Conservation (phyloP, 2,797 vertebrate genomes). For the Sebastes matsubarae region DNA sequence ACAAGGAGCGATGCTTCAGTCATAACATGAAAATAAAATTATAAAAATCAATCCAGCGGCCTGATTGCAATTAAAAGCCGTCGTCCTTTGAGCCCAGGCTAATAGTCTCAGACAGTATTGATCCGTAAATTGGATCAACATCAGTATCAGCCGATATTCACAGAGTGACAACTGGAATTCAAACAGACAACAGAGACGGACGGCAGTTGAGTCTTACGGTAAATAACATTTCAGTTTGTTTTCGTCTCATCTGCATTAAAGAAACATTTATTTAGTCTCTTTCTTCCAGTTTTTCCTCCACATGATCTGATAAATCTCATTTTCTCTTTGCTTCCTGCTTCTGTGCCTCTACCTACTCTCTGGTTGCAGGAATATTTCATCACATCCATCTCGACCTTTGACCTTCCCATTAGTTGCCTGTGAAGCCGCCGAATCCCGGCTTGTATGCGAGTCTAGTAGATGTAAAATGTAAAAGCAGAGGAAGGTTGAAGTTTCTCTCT, state of each 20-base stretch:
- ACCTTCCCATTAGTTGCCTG: conserved; percentile 42
- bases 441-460: conserved; percentile 43
- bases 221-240: not conserved
- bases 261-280: not conserved
- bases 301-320: not conserved
- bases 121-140: conserved; percentile 54
- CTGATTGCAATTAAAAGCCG: conserved; percentile 64
- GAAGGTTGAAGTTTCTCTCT: conserved; percentile 43
- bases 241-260: not conserved
- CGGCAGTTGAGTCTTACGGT: not conserved
- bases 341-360: not conserved
- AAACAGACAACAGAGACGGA: not conserved
- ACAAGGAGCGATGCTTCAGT: not conserved
- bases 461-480: conserved; percentile 56
- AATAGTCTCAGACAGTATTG: conserved; percentile 61
- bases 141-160: conserved; percentile 28
- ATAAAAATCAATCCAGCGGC: conserved; percentile 57
- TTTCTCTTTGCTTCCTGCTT: not conserved
- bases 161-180: conserved; percentile 41
- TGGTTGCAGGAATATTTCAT: conserved; percentile 67
- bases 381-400: conserved; percentile 65
- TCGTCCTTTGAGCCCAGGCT: conserved; percentile 35
- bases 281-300: not conserved
- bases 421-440: conserved; percentile 19
- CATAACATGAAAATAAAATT: conserved; percentile 27